phyloP scores from a whole-genome alignment of 2,888 invertebrate species.

The Mactromeris polynyma region DNA sequence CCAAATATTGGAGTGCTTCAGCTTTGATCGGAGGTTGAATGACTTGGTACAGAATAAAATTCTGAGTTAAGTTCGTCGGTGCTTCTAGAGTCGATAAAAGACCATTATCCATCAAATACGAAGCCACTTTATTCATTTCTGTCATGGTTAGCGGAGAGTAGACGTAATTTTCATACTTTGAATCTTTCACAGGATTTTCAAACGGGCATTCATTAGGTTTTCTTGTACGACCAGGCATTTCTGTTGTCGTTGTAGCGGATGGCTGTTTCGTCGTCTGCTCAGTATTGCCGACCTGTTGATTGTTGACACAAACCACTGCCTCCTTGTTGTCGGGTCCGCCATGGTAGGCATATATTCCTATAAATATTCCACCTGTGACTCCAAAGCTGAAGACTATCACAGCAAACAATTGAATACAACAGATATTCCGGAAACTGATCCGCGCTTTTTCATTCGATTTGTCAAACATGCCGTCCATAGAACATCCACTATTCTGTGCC shows the following conservation, averaged over 20 bases:
- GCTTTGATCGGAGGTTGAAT: conserved; percentile 68
- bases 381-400: conserved; percentile 61
- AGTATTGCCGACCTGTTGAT: neutral
- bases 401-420: conserved; percentile 50
- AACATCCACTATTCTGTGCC: neutral
- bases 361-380: conserved; percentile 59
- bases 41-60: conserved; percentile 69
- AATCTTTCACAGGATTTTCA: conserved; percentile 49
- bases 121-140: conserved; percentile 68
- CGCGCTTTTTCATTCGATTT: neutral
- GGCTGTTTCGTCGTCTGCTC: conserved; percentile 24
- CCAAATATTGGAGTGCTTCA: conserved; percentile 67
- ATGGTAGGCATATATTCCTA: conserved; percentile 65
- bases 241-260: neutral
- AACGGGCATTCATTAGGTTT: conserved; percentile 41
- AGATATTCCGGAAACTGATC: neutral
- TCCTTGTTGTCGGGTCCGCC: conserved; percentile 15
- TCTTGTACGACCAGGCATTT: neutral
- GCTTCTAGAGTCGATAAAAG: conserved; percentile 54
- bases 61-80: conserved; percentile 59
- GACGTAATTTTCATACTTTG: conserved; percentile 55
- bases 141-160: conserved; percentile 66
- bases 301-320: neutral
- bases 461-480: neutral
- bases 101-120: conserved; percentile 45